Evolutionary conservation across 1,140 invertebrate species (phyloP).

Genomic region (Penaeus indicus): DNA sequence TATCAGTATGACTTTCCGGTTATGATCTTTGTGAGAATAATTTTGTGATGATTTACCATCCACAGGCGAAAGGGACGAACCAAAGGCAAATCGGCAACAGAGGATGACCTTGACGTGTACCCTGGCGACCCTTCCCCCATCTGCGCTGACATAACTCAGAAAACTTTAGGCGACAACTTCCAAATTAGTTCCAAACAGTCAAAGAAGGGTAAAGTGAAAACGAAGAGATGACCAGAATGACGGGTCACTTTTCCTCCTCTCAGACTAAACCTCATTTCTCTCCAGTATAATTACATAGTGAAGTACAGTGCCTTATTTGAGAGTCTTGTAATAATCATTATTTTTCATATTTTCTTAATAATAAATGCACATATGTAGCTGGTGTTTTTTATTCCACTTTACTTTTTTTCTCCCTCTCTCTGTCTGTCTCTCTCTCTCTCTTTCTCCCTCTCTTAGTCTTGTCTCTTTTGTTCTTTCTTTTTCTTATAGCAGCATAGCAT

Average conservation of each 20-base stretch:
- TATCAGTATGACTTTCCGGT: neutral
- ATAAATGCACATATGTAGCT: neutral
- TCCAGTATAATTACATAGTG: neutral
- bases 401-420: too few species aligned
- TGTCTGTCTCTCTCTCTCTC: too few species aligned
- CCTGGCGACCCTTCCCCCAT: neutral
- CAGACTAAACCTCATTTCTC: too few species aligned
- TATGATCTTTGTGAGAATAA: neutral
- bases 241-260: neutral
- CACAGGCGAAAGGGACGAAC: constrained; percentile 24
- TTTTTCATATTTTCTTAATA: neutral
- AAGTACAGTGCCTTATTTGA: constrained; percentile 22
- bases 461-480: too few species aligned
- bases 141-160: constrained; percentile 44
- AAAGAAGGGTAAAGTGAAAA: constrained; percentile 3
- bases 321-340: neutral
- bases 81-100: neutral
- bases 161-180: constrained; percentile 4
- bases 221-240: constrained; percentile 31
- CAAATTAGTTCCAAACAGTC: neutral
- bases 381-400: too few species aligned
- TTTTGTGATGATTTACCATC: neutral
- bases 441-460: too few species aligned
- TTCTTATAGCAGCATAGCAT: too few species aligned
- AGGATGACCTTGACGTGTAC: neutral